These are phyloP conservation scores for Pachyramphus minor DNA, from an alignment of 2,113 vertebrate genomes.

Conservation along the genomic window DNA sequence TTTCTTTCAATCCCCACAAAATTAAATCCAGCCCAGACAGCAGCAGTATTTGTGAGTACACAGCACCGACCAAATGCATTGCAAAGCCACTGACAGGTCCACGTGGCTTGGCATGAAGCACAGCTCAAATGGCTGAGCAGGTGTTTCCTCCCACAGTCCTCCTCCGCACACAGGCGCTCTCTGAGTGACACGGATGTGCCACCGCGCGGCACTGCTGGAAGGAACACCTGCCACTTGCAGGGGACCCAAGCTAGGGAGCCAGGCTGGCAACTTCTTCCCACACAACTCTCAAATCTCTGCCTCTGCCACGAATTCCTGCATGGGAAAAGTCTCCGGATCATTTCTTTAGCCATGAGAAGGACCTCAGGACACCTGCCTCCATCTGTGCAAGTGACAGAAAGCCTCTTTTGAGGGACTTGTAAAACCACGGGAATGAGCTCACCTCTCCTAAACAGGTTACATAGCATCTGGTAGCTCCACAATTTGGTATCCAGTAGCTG, in stretches of 20 bases:
- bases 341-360: not conserved
- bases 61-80: not conserved
- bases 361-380: not conserved
- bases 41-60: not conserved
- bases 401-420: not conserved
- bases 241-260: not conserved
- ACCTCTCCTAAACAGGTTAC: not conserved
- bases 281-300: not conserved
- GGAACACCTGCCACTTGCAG: not conserved
- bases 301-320: accelerated
- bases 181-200: not conserved
- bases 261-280: not conserved
- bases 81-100: not conserved
- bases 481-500: not conserved
- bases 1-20: not conserved
- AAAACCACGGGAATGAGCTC: accelerated
- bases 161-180: accelerated
- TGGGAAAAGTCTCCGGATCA: not conserved
- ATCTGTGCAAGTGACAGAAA: accelerated
- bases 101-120: not conserved
- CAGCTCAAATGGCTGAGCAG: not conserved
- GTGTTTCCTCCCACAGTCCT: not conserved
- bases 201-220: accelerated
- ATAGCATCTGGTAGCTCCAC: not conserved
- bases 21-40: conserved; percentile 32